These are phyloP conservation scores for Onthophagus taurus DNA, from an alignment of 1,140 invertebrate genomes.

Conservation along the genomic window DNA sequence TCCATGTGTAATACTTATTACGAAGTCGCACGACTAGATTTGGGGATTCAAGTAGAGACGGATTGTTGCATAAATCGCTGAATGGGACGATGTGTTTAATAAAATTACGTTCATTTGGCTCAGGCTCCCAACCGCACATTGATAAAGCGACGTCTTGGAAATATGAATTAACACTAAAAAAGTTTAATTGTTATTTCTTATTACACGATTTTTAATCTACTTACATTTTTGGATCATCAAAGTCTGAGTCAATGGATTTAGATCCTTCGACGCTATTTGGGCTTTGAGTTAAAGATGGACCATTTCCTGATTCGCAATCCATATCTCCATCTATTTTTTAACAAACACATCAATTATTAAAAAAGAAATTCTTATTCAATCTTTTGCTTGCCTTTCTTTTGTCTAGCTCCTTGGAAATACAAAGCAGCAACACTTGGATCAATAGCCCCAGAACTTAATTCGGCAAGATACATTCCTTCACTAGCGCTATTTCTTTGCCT, in stretches of 20 bases:
- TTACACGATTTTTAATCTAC: constrained; percentile 12
- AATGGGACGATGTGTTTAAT: constrained; percentile 66
- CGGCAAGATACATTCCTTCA: constrained; percentile 88
- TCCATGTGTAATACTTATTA: constrained; percentile 83
- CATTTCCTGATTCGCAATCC: constrained; percentile 91
- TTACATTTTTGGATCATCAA: constrained; percentile 53
- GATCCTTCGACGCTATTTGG: constrained; percentile 80
- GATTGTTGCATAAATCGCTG: constrained; percentile 75
- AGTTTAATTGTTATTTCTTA: too few species aligned
- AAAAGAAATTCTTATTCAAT: too few species aligned
- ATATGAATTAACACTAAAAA: constrained; percentile 33
- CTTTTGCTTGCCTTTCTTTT: constrained; percentile 40
- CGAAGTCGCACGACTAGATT: constrained; percentile 81
- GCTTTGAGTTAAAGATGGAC: constrained; percentile 86
- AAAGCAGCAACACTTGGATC: constrained; percentile 84
- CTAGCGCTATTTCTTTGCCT: constrained; percentile 57
- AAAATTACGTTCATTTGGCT: constrained; percentile 59
- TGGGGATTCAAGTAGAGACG: constrained; percentile 68
- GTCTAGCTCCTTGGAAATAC: constrained; percentile 61
- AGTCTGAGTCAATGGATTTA: constrained; percentile 70
- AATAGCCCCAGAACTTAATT: constrained; percentile 78
- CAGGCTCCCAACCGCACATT: constrained; percentile 68
- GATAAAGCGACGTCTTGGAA: constrained; percentile 61
- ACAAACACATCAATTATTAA: background rate
- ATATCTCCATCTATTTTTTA: constrained; percentile 57